Evolutionary conservation across 2,797 vertebrate genomes (phyloP), one percentile per base, ranked within the genome.

Genomic region (Acipenser transmontanus): DNA sequence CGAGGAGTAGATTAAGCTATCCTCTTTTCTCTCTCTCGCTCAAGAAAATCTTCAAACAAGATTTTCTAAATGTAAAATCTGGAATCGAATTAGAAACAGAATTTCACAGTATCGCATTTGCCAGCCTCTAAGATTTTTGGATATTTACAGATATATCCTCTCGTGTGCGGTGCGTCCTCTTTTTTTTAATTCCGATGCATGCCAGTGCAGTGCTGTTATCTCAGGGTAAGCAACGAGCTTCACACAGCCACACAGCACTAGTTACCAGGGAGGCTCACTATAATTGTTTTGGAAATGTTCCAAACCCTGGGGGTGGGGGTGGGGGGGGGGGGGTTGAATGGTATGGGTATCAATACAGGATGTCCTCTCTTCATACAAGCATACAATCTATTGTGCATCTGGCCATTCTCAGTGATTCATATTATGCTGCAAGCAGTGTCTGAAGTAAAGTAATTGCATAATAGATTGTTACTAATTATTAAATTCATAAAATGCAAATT

Each of bases 241-340:
- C 87, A 81, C 92, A 89, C 92, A 92, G 89, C 89, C 91, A 90
- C 87, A 89, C 88, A 90, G 86, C 90, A 85, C 87, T 84, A 89
- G 93, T 95, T 94, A 95, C 93, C 91, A 94, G 91, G 92, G 93
- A 95, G 93, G 95, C 93, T 85, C 93, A 34, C 93, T 96, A 91
- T 96, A 95, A 98, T 98, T 97, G 93, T 92, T 91, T 92, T 97
- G 94, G 93, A 95, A 80, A 78, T 67, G 77, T 81, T 92, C 90
- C 90, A 92, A 85, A 76, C 88, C 74, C 88, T n/a, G n/a, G n/a
- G n/a, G n/a, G n/a, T n/a, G n/a, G n/a, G n/a, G n/a, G n/a, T n/a
- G n/a, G 17, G 14, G 14, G 14, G 14, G 14, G 20, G 20, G 20
- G 20, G 20, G 1, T 34, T 34, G 0, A 34, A 34, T 34, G 34